phyloP scores from a whole-genome alignment of 2,888 invertebrate species.

The Gasteruption jaculator region DNA sequence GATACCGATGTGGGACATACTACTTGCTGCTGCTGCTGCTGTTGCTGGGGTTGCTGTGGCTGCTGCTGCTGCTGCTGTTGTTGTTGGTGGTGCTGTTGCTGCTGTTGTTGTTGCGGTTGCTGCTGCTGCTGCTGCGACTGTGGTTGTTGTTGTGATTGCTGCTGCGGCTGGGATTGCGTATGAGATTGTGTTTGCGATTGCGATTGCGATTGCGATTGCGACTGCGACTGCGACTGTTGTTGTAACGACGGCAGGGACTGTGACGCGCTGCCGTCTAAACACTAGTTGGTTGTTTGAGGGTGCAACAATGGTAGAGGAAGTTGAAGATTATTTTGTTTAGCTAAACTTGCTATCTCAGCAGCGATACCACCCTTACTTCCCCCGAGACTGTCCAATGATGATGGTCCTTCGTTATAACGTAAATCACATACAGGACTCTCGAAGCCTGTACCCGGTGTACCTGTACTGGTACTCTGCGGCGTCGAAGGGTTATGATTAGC shows the following conservation, averaged over 20 bases:
- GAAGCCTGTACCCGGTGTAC: conserved; percentile 44
- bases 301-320: conserved; percentile 49
- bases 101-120: conserved; percentile 26
- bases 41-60: no score
- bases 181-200: no score
- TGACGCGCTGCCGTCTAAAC: conserved; percentile 43
- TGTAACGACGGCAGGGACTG: conserved; percentile 36
- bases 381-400: conserved; percentile 43
- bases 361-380: conserved; percentile 43
- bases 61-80: conserved; percentile 27
- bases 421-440: conserved; percentile 50
- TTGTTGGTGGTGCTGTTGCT: conserved; percentile 27
- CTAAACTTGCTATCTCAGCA: conserved; percentile 47
- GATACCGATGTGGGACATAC: conserved; percentile 38
- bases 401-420: conserved; percentile 49
- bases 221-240: conserved; percentile 26
- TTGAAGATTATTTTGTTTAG: conserved; percentile 49
- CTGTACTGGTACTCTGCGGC: conserved; percentile 43
- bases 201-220: conserved; percentile 20
- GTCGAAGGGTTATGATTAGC: conserved; percentile 47
- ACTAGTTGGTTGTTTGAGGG: conserved; percentile 51
- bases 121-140: conserved; percentile 36
- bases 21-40: conserved; percentile 37
- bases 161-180: conserved; percentile 17
- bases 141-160: conserved; percentile 19